Conservation (phyloP, 2,113 vertebrate genomes). For the Corythoichthys haematopterus region DNA sequence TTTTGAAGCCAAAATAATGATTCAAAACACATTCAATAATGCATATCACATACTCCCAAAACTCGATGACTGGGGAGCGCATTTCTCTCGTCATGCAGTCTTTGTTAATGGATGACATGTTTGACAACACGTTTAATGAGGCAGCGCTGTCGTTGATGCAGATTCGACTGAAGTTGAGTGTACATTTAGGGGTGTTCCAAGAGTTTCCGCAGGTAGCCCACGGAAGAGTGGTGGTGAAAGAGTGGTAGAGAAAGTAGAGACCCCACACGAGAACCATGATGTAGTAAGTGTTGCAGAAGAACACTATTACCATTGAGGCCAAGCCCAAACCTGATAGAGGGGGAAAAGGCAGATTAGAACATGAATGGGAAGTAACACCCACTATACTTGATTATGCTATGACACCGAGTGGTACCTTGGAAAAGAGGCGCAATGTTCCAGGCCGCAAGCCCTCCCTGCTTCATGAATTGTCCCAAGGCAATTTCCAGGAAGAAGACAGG, state of each 20-base stretch:
- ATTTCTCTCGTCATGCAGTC: slow-evolving; percentile 75
- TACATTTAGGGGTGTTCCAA: slow-evolving; percentile 90
- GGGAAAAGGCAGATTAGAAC: neutral
- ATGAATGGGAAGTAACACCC: rapidly evolving
- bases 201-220: slow-evolving; percentile 90
- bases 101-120: slow-evolving; percentile 47
- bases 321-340: slow-evolving; percentile 81
- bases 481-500: slow-evolving; percentile 97
- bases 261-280: slow-evolving; percentile 98
- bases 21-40: neutral
- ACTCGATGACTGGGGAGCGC: slow-evolving; percentile 89
- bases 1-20: neutral
- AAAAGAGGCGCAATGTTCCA: slow-evolving; percentile 97
- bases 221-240: slow-evolving; percentile 85
- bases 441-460: slow-evolving; percentile 89
- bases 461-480: slow-evolving; percentile 95
- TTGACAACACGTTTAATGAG: slow-evolving; percentile 45
- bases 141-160: slow-evolving; percentile 62
- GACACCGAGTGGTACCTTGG: slow-evolving; percentile 71
- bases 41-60: slow-evolving; percentile 87
- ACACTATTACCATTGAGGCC: slow-evolving; percentile 97
- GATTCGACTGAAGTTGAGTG: slow-evolving; percentile 73
- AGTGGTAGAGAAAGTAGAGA: slow-evolving; percentile 92
- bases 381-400: too few species aligned
- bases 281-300: slow-evolving; percentile 98